Conservation (phyloP, 2,888 invertebrate species). For the Zootermopsis nevadensis region DNA sequence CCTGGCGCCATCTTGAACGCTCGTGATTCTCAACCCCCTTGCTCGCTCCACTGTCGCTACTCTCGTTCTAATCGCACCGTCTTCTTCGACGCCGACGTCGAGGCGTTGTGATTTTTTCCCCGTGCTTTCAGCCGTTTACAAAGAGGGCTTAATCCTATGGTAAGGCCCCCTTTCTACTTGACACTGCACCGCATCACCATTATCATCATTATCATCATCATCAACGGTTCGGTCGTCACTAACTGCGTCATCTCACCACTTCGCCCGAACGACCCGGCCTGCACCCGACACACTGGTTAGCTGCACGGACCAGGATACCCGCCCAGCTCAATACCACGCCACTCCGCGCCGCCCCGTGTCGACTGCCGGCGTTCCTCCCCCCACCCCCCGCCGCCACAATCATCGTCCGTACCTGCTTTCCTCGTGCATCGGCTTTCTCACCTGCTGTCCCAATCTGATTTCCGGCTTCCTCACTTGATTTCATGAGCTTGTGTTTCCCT, state of each 20-base stretch:
- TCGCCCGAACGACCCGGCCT: slow-evolving; percentile 20
- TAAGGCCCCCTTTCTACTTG: slow-evolving; percentile 20
- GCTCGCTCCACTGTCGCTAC: slow-evolving; percentile 17
- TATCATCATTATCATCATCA: neutral
- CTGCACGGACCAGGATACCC: slow-evolving; percentile 7
- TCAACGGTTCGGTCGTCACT: slow-evolving; percentile 12
- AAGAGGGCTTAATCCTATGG: slow-evolving; percentile 31
- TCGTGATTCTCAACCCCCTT: slow-evolving; percentile 14
- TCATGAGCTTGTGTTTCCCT: neutral
- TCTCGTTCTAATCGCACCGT: neutral
- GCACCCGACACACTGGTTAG: slow-evolving; percentile 23
- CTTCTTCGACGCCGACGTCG: neutral
- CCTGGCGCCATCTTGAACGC: slow-evolving; percentile 47
- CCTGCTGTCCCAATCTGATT: too few relatives aligned
- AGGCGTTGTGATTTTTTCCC: neutral
- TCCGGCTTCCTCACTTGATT: neutral
- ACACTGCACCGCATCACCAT: slow-evolving; percentile 17
- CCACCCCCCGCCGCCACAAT: neutral
- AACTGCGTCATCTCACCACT: slow-evolving; percentile 27
- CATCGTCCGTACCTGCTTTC: neutral
- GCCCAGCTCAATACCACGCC: slow-evolving; percentile 44
- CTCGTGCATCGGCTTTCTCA: slow-evolving; percentile 2
- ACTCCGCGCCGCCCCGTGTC: neutral
- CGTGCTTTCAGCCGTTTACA: neutral
- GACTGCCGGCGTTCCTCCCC: neutral